Evolutionary conservation across 2,888 invertebrate genomes (phyloP).

Genomic region (Homarus gammarus): DNA sequence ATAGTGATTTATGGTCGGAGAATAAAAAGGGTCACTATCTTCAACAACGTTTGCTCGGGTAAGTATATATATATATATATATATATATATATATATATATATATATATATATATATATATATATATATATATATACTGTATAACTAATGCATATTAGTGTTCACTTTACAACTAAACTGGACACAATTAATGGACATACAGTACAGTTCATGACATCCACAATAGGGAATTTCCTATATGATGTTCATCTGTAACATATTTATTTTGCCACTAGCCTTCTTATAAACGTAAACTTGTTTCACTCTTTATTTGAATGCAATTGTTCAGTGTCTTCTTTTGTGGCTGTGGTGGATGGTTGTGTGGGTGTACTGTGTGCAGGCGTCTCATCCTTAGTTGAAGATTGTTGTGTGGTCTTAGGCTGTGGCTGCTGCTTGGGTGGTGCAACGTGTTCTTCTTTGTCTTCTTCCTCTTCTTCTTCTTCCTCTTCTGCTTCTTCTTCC

Average conservation of each 20-base stretch:
- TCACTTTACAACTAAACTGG: constrained; percentile 19
- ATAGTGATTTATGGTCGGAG: neutral
- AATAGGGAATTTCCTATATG: constrained; percentile 16
- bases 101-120: constrained; percentile 8
- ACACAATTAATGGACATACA: constrained; percentile 20
- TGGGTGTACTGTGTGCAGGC: constrained; percentile 9
- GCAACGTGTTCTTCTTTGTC: neutral
- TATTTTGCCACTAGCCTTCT: neutral
- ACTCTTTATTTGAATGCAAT: neutral
- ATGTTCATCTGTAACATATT: constrained; percentile 11
- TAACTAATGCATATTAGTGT: constrained; percentile 10
- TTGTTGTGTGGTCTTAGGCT: neutral
- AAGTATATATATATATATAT: neutral
- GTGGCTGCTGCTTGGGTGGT: neutral
- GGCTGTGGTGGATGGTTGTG: neutral
- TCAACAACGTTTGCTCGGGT: neutral
- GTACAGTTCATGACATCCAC: constrained; percentile 20
- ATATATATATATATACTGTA: neutral
- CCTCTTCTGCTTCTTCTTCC: constrained; percentile 18
- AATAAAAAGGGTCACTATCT: neutral
- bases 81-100: constrained; percentile 12
- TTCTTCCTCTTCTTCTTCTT: constrained; percentile 21
- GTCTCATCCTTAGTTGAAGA: neutral
- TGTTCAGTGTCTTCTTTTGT: neutral
- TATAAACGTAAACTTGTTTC: neutral